Conservation (phyloP, 1,140 invertebrate species). For the Centruroides vittatus region DNA sequence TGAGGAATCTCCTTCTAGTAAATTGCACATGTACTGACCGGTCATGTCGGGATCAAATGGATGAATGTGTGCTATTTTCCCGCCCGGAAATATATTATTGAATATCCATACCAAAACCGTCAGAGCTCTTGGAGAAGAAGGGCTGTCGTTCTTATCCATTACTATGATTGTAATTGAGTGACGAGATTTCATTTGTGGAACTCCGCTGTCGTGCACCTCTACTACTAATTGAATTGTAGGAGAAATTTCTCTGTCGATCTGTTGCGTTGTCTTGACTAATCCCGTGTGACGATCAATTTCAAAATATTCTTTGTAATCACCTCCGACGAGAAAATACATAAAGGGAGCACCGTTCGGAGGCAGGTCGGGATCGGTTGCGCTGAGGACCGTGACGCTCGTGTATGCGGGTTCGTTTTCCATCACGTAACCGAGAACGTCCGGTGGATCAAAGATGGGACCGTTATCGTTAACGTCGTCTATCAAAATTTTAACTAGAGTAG, state of each 20-base stretch:
- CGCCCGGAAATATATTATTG: conserved; percentile 44
- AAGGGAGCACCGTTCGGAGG: conserved; percentile 86
- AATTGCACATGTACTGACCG: conserved; percentile 73
- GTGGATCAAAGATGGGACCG: conserved; percentile 72
- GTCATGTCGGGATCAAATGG: conserved; percentile 77
- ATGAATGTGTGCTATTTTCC: conserved; percentile 75
- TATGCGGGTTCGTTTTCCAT: conserved; percentile 25
- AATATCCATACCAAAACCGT: conserved; percentile 63
- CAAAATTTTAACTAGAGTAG: conserved; percentile 59
- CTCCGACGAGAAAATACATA: conserved; percentile 59
- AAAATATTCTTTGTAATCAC: conserved; percentile 57
- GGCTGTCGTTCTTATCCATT: conserved; percentile 80
- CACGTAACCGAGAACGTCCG: conserved; percentile 69
- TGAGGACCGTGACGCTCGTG: conserved; percentile 43
- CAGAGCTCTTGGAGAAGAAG: conserved; percentile 64
- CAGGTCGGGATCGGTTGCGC: conserved; percentile 73
- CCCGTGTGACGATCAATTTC: conserved; percentile 63
- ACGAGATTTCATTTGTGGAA: conserved; percentile 60
- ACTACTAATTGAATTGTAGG: conserved; percentile 56
- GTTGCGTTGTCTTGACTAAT: conserved; percentile 38
- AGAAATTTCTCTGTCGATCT: conserved; percentile 28
- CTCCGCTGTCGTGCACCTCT: conserved; percentile 77
- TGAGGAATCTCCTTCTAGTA: conserved; percentile 35
- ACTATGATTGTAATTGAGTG: conserved; percentile 60
- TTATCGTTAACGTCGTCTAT: conserved; percentile 90